Percentiles rank a stretch among this genome's conserved stretches.
Conservation (phyloP, 2,113 vertebrate species). For the Cephalopholis sonnerati region DNA sequence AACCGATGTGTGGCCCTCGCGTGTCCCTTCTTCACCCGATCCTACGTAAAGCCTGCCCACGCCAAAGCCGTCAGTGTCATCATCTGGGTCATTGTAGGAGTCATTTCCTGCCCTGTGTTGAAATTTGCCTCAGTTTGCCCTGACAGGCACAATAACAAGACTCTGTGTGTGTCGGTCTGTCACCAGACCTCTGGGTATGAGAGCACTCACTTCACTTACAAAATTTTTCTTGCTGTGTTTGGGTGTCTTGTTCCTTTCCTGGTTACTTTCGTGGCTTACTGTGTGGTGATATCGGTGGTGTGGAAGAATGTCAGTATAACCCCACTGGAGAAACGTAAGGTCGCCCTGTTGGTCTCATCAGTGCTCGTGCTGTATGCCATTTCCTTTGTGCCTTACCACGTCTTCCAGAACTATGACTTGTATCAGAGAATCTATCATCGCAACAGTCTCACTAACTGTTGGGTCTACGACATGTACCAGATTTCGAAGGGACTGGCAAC, state of each 20-base stretch:
- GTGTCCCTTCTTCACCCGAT: slow-evolving; percentile 84
- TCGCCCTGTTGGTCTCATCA: slow-evolving; percentile 77
- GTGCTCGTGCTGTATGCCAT: slow-evolving; percentile 83
- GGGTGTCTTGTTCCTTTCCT: slow-evolving; percentile 87
- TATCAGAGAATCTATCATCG: accelerated
- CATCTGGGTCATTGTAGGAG: slow-evolving; percentile 79
- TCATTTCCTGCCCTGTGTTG: slow-evolving; percentile 81
- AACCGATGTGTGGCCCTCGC: slow-evolving; percentile 86
- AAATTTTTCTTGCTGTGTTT: slow-evolving; percentile 71
- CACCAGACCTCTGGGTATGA: accelerated
- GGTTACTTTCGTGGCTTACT: slow-evolving; percentile 83
- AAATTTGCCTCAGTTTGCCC: slow-evolving; percentile 74
- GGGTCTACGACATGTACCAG: slow-evolving; percentile 76
- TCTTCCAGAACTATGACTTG: slow-evolving; percentile 77
- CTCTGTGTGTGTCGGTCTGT: slow-evolving; percentile 55
- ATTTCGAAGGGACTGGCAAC: slow-evolving; percentile 83
- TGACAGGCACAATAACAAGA: accelerated
- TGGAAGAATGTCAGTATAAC: slow-evolving; percentile 79
- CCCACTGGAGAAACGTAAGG: slow-evolving; percentile 78
- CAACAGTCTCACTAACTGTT: accelerated
- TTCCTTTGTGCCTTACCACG: slow-evolving; percentile 88
- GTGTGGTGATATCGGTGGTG: slow-evolving; percentile 74
- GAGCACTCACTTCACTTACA: slow-evolving; percentile 69
- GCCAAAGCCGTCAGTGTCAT: slow-evolving; percentile 74
- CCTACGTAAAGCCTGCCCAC: slow-evolving; percentile 72